Base-by-base conservation (phyloP, 2,797 vertebrate genomes). In the Microctenopoma lineatum region DNA sequence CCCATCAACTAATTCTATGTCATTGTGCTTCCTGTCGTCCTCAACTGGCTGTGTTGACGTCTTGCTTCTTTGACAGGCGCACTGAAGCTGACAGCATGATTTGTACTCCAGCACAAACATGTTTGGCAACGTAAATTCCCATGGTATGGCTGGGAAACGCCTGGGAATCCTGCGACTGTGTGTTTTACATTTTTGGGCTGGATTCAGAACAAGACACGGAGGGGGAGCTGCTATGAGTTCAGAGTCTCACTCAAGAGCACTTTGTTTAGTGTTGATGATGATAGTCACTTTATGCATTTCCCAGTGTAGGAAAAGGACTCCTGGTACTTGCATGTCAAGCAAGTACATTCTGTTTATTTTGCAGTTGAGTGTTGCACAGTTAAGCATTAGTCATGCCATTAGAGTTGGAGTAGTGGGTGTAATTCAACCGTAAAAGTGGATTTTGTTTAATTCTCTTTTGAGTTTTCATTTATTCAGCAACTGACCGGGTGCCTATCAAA, bases 21-120 rank as follows among this genome's bases (percentile, higher is more conserved):
- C 77, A 69, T 59, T 54, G 57, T 52, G 66, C 80, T 79, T 83
- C 71, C 75, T 34, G 79, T 81, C 51, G 73, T 66, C 72, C 50
- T 51, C 36, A 36, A 82, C 82, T 59, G 51, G 41, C 77, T 56
- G 66, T 36, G 76, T 84, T 87, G 84, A 87, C 62, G 76, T 81
- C 84, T 84, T 62, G 79, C 79, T 70, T 73, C 74, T 82, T 82
- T 89, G 89, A 90, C 87, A 87, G 81, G 68, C 53, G 38, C 58
- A 15, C 81, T 71, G 66, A 83, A 88, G 75, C 81, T 89, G 87
- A 89, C 85, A 89, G 85, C 60, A 16, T 85, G 84, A 87, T 87
- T 89, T 88, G 88, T 88, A 81, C 75, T 75, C 58, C 58, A 47
- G 80, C 85, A 69, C 77, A 87, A 90, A 87, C 85, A 90, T 26